Base-by-base conservation (phyloP, 2,113 vertebrate genomes). In the Myiopsitta monachus region DNA sequence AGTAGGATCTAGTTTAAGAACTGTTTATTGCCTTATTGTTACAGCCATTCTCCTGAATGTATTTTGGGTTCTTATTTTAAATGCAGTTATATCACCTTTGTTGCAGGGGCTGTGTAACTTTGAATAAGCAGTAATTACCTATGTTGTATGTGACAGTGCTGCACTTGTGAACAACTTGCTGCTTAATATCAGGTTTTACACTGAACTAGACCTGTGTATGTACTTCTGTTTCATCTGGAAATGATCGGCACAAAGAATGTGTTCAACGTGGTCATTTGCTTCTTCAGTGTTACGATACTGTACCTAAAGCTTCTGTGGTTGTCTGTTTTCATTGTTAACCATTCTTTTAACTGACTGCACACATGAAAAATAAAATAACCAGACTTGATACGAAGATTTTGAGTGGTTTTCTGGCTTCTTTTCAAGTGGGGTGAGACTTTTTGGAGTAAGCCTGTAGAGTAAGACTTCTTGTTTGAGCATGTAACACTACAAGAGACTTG, bases 331-430 rank as follows among this genome's bases (percentile, higher is more conserved):
- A 92, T 92, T 6, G 33, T 97, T 97, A 95, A 95, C 90, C 96
- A 68, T 95, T 96, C 88, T 95, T 97, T 96, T 95, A 90, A 96
- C 81, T 95, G 76, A 96, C 94, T 92, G 90, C 92, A 94, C 90
- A 96, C 54, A 95, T 74, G 92, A 97, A 95, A 94, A 97, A 96
- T 96, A 96, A 97, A 96, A 91, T 90, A 96, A 95, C 43, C 64
- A 92, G 88, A 82, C 82, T 89, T 95, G 79, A 94, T 80, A 83
- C 11, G 21, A 80, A 38, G 85, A 54, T 39, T 66, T 46, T 0
- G 13, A 66, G 44, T 87, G 72, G 27, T 38, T 87, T 84, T 64
- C 46, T 92, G 75, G 10, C 23, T 70, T 26, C 15, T 14, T 22
- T 82, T 66, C 92, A 7, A 87, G 36, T 67, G 46, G 11, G 33